Conservation (phyloP, 2,797 vertebrate species). For the Malurus splendens region DNA sequence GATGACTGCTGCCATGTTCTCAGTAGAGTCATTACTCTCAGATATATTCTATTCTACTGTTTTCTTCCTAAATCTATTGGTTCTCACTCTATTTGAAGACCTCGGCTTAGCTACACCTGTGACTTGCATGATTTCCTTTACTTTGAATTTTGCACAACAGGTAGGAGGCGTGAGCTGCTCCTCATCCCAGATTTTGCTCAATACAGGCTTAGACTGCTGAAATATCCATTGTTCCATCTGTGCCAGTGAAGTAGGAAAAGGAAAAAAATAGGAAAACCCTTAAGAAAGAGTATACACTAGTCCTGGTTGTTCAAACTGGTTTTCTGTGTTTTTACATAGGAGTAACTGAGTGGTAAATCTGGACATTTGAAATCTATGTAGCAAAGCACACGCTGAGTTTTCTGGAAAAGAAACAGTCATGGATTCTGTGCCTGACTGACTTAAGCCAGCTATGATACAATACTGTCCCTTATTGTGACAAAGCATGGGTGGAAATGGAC, state of each 20-base stretch:
- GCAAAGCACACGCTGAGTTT: neutral
- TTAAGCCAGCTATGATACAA: neutral
- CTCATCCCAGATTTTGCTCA: neutral
- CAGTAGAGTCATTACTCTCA: neutral
- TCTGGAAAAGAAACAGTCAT: neutral
- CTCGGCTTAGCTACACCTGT: neutral
- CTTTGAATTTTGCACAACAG: neutral
- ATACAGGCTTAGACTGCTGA: neutral
- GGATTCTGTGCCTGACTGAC: neutral
- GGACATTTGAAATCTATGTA: neutral
- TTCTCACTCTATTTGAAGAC: neutral
- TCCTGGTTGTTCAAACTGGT: neutral
- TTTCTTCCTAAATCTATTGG: neutral
- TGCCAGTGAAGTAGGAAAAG: neutral
- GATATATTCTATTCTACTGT: neutral
- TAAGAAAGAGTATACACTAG: neutral
- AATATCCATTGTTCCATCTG: neutral
- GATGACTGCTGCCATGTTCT: neutral
- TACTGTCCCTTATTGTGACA: neutral
- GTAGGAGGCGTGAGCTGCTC: neutral
- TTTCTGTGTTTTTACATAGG: neutral
- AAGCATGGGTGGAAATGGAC: neutral
- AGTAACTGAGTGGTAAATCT: neutral
- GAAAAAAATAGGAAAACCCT: neutral
- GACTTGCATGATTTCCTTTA: neutral